Evolutionary conservation across 1,140 invertebrate genomes (phyloP).

Genomic region (Drosophila neocordata): DNA sequence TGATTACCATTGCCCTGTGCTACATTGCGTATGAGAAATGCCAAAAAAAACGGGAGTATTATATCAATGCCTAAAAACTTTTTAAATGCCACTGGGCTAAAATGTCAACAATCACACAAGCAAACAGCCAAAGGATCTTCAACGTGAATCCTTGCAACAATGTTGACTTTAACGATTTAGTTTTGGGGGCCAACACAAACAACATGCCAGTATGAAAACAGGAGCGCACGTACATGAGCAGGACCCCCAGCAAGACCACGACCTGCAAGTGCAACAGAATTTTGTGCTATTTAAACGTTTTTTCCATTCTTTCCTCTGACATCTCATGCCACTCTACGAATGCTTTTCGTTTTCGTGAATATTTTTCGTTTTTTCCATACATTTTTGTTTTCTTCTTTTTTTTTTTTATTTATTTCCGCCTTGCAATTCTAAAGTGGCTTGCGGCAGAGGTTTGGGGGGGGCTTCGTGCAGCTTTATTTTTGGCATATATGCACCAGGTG

Average conservation of each 20-base stretch:
- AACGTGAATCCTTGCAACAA: conserved; percentile 50
- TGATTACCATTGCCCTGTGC: conserved; percentile 91
- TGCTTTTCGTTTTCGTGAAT: conserved; percentile 21
- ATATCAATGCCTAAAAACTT: conserved; percentile 80
- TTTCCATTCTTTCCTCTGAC: conserved; percentile 28
- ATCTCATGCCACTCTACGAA: background rate
- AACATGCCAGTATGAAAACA: conserved; percentile 21
- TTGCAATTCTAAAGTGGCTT: conserved; percentile 13
- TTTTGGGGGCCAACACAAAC: conserved; percentile 51
- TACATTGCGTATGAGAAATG: conserved; percentile 91
- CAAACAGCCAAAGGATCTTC: background rate
- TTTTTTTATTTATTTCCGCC: conserved; percentile 13
- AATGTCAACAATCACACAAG: conserved; percentile 56
- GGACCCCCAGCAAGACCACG: conserved; percentile 1
- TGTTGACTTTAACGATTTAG: conserved; percentile 77
- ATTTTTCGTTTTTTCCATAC: conserved; percentile 9
- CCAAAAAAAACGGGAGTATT: conserved; percentile 84
- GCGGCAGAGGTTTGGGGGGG: background rate
- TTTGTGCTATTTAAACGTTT: conserved; percentile 58
- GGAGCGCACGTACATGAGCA: conserved; percentile 14
- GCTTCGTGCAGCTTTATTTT: background rate
- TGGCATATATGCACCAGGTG: conserved; percentile 1
- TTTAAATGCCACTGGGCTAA: conserved; percentile 16
- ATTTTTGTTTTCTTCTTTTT: background rate
- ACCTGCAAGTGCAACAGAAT: conserved; percentile 18